Conservation (phyloP, 2,113 vertebrate species). For the Pomatostomus ruficeps region DNA sequence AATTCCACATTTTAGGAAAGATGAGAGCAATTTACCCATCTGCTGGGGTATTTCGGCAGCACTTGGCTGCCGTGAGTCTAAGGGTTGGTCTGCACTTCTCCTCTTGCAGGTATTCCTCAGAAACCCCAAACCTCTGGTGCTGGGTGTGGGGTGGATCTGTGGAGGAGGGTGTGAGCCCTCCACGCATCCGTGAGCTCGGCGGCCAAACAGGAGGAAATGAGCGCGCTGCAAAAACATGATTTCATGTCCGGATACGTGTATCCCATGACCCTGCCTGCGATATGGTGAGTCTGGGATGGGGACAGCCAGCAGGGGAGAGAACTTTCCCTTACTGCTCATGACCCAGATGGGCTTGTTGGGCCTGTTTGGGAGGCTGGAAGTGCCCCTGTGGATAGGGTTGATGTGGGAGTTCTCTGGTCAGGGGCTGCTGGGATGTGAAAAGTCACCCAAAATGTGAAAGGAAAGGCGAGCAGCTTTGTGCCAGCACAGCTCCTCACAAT, state of each 20-base stretch:
- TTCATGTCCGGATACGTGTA: not conserved
- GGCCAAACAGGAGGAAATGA: not conserved
- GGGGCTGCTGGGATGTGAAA: not conserved
- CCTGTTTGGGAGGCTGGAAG: not conserved
- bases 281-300: not conserved
- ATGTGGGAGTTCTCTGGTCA: not conserved
- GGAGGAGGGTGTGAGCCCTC: not conserved
- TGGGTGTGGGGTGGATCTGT: not conserved
- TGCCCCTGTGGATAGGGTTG: no score
- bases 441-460: not conserved
- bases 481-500: fast-evolving
- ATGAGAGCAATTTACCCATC: not conserved
- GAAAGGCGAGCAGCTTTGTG: not conserved
- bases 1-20: not conserved
- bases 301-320: not conserved
- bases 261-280: not conserved
- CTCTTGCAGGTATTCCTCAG: fast-evolving
- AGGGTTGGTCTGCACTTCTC: not conserved
- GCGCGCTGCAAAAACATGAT: not conserved
- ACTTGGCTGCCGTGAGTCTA: not conserved
- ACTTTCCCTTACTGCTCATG: not conserved
- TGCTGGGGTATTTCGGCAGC: not conserved
- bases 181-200: fast-evolving
- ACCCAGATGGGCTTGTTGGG: fast-evolving
- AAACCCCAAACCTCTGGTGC: not conserved